These are phyloP conservation scores for Clarias pachynema DNA, from an alignment of 2,797 vertebrate species.

Conservation along the genomic window DNA sequence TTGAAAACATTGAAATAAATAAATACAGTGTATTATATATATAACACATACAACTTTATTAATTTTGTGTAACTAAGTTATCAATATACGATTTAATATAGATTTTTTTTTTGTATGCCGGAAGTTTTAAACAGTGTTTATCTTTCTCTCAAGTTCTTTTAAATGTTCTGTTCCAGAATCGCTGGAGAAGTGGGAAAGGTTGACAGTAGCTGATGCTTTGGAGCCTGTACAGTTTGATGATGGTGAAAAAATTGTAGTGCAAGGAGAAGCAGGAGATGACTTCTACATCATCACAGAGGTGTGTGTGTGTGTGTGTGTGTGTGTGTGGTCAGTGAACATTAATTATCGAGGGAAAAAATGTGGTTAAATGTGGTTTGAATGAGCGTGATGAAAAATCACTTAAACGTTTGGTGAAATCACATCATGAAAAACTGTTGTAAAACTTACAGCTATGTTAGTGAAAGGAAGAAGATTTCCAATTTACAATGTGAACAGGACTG, in stretches of 20 bases:
- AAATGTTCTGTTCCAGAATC: constrained; percentile 79
- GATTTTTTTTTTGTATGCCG: not conserved
- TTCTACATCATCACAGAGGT: constrained; percentile 90
- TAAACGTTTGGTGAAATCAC: no score
- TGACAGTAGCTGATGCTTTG: constrained; percentile 95
- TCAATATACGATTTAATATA: not conserved
- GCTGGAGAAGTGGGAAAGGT: constrained; percentile 97
- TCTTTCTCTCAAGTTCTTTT: constrained; percentile 52
- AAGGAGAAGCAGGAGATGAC: constrained; percentile 95
- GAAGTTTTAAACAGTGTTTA: not conserved
- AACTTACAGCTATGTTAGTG: no score
- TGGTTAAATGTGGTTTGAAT: no score
- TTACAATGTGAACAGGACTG: no score
- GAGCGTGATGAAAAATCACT: no score
- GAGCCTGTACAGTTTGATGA: constrained; percentile 98
- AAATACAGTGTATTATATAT: no score
- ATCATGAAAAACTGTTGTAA: no score
- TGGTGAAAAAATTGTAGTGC: constrained; percentile 96
- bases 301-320: constrained; percentile 2
- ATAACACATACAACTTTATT: no score
- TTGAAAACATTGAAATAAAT: no score
- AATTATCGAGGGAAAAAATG: no score
- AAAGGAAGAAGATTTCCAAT: no score
- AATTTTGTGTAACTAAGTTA: not conserved
- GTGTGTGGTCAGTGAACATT: no score